Evolutionary conservation across 64 coral and sea anemone genomes (phyloP).

Genomic region (Montipora cactus): DNA sequence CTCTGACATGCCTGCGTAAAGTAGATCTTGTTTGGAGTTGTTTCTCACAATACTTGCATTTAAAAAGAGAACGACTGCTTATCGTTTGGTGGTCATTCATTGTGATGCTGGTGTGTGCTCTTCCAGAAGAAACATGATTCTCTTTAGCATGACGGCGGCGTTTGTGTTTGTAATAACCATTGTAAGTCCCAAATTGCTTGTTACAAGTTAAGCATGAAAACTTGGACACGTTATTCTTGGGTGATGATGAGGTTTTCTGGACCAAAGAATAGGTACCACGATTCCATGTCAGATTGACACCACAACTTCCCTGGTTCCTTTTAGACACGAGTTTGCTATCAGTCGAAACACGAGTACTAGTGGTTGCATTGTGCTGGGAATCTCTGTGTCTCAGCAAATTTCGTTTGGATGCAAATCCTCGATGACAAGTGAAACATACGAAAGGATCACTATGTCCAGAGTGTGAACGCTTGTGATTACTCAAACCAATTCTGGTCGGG

Average conservation of each 20-base stretch:
- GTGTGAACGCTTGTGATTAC: background rate
- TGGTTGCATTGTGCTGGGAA: background rate
- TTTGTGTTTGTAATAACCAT: background rate
- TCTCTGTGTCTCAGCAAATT: background rate
- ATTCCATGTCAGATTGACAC: background rate
- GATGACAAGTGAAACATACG: background rate
- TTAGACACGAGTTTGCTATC: background rate
- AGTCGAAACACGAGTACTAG: background rate
- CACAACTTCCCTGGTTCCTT: background rate
- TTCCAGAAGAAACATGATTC: background rate
- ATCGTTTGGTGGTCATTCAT: background rate
- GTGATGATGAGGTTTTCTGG: background rate
- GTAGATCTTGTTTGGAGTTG: background rate
- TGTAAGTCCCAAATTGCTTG: background rate
- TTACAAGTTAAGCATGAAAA: background rate
- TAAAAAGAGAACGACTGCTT: too few species aligned
- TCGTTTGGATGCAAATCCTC: background rate
- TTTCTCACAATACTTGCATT: background rate
- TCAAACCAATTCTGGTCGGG: background rate
- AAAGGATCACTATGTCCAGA: background rate
- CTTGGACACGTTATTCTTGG: background rate
- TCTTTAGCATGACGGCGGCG: background rate
- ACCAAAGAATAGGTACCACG: too few species aligned
- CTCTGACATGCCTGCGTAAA: background rate
- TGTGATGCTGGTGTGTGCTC: background rate